Conservation (phyloP, 2,888 invertebrate genomes). For the Parelbella ahira region DNA sequence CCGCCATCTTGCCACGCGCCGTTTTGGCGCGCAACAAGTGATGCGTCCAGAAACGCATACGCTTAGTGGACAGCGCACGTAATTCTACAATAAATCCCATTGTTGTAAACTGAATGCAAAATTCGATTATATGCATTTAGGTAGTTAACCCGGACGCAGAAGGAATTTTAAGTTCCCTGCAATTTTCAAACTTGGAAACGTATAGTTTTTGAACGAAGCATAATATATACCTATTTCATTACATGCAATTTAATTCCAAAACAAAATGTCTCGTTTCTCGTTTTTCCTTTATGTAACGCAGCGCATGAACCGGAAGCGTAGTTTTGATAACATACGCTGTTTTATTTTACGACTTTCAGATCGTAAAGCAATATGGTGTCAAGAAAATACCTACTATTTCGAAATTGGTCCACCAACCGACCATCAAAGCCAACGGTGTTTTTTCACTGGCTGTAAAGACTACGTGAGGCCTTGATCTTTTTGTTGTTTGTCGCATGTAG, state of each 20-base stretch:
- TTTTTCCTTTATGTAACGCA: slow-evolving; percentile 16
- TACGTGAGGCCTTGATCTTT: slow-evolving; percentile 21
- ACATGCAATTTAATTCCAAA: slow-evolving; percentile 17
- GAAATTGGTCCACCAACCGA: slow-evolving; percentile 33
- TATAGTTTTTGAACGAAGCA: slow-evolving; percentile 32
- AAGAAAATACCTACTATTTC: slow-evolving; percentile 36
- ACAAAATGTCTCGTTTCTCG: slow-evolving; percentile 8
- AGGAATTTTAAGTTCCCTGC: slow-evolving; percentile 52
- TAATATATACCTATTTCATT: slow-evolving; percentile 16
- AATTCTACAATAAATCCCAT: slow-evolving; percentile 74
- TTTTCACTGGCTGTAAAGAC: slow-evolving; percentile 22
- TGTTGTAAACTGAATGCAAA: slow-evolving; percentile 66
- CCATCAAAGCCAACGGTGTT: slow-evolving; percentile 34
- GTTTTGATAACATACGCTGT: slow-evolving; percentile 37
- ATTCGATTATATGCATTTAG: slow-evolving; percentile 70
- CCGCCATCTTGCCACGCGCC: slow-evolving; percentile 68
- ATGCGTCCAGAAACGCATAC: slow-evolving; percentile 46
- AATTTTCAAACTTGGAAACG: slow-evolving; percentile 36
- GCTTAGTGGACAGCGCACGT: slow-evolving; percentile 63
- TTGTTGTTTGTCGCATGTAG: slow-evolving; percentile 13
- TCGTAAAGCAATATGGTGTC: slow-evolving; percentile 43
- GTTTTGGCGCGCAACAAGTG: slow-evolving; percentile 46
- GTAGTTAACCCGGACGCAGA: slow-evolving; percentile 61
- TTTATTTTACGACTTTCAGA: slow-evolving; percentile 32
- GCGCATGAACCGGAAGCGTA: slow-evolving; percentile 17